Base-by-base conservation (phyloP, 2,797 vertebrate genomes). In the Acropternis orthonyx region DNA sequence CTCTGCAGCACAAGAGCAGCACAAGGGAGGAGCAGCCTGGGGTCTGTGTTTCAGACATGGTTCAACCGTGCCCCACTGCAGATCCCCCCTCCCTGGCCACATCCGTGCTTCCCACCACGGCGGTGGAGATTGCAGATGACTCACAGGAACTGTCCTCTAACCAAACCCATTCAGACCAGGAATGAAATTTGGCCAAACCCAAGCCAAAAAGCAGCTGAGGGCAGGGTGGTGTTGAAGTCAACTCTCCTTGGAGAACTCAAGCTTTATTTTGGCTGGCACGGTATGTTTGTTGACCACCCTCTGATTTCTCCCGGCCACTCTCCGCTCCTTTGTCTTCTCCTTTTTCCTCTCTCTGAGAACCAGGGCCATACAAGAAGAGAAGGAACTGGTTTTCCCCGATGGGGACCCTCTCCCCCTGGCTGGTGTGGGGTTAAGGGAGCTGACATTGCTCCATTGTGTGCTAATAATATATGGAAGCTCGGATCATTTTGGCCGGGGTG, bases 401-500 rank as follows among this genome's bases (percentile, higher is more conserved):
- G 75, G 46, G 36, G 74, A 92, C 81, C 91, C 84, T 96, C 81
- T 82, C 39, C 61, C 51, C 54, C 2, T 19, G n/a, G 49, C 63
- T 4, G 14, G 6, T 75, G 78, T 85, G 91, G 94, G 87, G 85
- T 85, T 95, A 91, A 94, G 65, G 75, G 75, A 61, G 91, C 85
- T 95, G 95, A 96, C 66, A 69, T 88, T 95, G 73, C 63, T 96
- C 85, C 88, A 96, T 92, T 96, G 94, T 97, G 91, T 92, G 89
- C 79, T 97, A 92, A 96, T 83, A 97, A 96, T 96, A 77, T 89
- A 88, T 26, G 82, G 95, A 96, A 96, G 95, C 73, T 66, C 7
- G 0, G 91, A 91, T 89, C 87, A 1, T 76, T 91, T 89, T 97
- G 91, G 94, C 95, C 36, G 79, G 92, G 95, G 87, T 92, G 95